Evolutionary conservation across 2,888 invertebrate genomes (phyloP), one percentile per base, ranked within the genome.

Genomic region (Drosophila meridionalis): DNA sequence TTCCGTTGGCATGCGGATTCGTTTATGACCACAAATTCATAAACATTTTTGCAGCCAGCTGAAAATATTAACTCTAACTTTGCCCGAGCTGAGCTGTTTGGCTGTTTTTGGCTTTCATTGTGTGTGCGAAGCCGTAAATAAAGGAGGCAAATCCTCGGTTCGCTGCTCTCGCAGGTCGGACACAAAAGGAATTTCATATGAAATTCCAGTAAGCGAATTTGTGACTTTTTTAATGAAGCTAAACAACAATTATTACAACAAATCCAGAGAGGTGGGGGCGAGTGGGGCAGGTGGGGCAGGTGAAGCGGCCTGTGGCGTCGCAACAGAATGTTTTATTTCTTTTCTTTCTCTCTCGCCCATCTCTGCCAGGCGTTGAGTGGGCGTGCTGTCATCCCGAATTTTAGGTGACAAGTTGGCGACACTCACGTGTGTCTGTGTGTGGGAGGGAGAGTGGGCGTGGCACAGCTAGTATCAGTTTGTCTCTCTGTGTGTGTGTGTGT

Each of bases 191-290:
- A 73, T 88, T 72, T 80, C 70, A 88, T 80, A 80, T 86, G 88
- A 73, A 86, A 84, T 84, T 83, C 81, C 88, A 68, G 69, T 80
- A 73, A 85, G 77, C 86, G 88, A 85, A 85, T 84, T 85, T 84
- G 80, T 62, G 86, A 88, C 83, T 86, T 87, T 87, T 87, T 85
- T 84, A 88, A 88, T 84, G 88, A 88, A 85, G 88, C 88, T 78
- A 80, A 78, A 76, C 80, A 80, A 80, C 71, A 78, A 78, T 78
- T 80, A 78, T 78, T 79, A 68, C 65, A 79, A 79, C 61, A 75
- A 69, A 85, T 68, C 48, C 67, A 36, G 20, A 12, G n/a, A 6
- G 7, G 0, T 20, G 8, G 7, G 4, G 14, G 28, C 3, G 1
- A 8, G 1, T 0, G 20, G 4, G 5, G 42, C 32, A 28, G n/a